Evolutionary conservation across 92 coral and sea anemone genomes (phyloP).

Genomic region (Porites cylindrica): DNA sequence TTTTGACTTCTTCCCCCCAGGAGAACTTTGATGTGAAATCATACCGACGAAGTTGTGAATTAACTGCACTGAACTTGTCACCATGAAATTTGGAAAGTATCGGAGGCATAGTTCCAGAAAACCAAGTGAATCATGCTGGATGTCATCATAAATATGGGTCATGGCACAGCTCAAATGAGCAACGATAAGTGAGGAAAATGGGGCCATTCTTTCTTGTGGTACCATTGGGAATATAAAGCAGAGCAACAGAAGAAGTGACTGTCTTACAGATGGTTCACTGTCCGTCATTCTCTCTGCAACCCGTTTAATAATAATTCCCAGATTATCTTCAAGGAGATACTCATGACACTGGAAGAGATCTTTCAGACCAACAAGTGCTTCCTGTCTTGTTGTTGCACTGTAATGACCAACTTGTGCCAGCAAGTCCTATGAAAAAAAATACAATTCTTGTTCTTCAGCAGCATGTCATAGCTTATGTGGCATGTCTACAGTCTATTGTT

Average conservation of each 20-base stretch:
- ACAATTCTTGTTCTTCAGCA: not conserved
- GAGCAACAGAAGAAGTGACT: conserved; percentile 80
- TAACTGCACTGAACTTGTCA: conserved; percentile 68
- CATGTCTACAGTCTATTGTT: too few species aligned
- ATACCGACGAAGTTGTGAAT: conserved; percentile 80
- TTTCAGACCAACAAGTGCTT: conserved; percentile 84
- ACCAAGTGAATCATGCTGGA: conserved; percentile 88
- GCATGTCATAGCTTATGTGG: too few species aligned
- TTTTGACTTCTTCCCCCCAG: conserved; percentile 11
- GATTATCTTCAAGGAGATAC: conserved; percentile 72
- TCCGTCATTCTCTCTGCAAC: conserved; percentile 86
- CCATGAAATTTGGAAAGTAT: conserved; percentile 70
- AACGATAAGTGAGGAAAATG: conserved; percentile 73
- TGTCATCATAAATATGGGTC: conserved; percentile 93
- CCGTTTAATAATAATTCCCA: conserved; percentile 65
- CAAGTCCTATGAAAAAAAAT: conserved; percentile 67
- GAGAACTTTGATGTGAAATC: conserved; percentile 71
- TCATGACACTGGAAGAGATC: conserved; percentile 79
- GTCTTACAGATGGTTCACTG: conserved; percentile 82
- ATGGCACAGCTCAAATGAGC: conserved; percentile 97
- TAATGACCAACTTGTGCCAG: conserved; percentile 85
- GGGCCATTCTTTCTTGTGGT: conserved; percentile 74
- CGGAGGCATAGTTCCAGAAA: conserved; percentile 84
- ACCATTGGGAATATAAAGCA: conserved; percentile 69
- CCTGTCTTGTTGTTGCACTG: conserved; percentile 83